phyloP scores from a whole-genome alignment of 2,113 vertebrate genomes.

The Crotalus horridus region DNA sequence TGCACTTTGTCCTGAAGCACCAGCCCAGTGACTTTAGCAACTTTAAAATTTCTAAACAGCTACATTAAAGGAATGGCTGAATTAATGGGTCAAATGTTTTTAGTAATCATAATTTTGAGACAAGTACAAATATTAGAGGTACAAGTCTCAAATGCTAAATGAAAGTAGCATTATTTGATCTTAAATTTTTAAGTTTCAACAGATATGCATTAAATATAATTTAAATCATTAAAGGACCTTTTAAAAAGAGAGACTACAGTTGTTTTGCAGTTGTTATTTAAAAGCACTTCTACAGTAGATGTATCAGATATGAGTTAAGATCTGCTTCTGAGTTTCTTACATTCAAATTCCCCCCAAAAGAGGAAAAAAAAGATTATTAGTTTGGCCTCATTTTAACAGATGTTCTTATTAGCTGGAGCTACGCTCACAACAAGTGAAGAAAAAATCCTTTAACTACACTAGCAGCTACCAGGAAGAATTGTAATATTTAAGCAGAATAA shows the following conservation, averaged over 20 bases:
- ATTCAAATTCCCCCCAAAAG: conserved; percentile 39
- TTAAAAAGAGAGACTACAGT: conserved; percentile 53
- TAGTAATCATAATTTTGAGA: conserved; percentile 76
- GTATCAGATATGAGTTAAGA: conserved; percentile 56
- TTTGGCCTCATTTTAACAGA: conserved; percentile 39
- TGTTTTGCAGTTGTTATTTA: conserved; percentile 63
- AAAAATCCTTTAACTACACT: conserved; percentile 45
- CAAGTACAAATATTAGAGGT: conserved; percentile 72
- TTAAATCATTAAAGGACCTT: conserved; percentile 36
- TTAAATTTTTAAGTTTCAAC: conserved; percentile 37
- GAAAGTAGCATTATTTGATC: conserved; percentile 55
- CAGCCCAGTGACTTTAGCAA: conserved; percentile 28
- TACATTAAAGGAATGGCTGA: conserved; percentile 53
- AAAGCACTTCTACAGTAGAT: conserved; percentile 63
- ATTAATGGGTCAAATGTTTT: conserved; percentile 72
- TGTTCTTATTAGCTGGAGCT: conserved; percentile 19
- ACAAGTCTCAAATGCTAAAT: conserved; percentile 78
- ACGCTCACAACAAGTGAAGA: conserved; percentile 24
- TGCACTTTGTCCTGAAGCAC: not conserved
- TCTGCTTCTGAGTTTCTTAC: conserved; percentile 48
- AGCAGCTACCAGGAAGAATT: conserved; percentile 63
- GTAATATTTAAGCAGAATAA: conserved; percentile 58
- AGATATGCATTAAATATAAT: conserved; percentile 38
- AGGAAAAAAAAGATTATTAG: conserved; percentile 29
- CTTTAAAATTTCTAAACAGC: not conserved